Base-by-base conservation (phyloP, 2,113 vertebrate genomes). In the Malurus melanocephalus region DNA sequence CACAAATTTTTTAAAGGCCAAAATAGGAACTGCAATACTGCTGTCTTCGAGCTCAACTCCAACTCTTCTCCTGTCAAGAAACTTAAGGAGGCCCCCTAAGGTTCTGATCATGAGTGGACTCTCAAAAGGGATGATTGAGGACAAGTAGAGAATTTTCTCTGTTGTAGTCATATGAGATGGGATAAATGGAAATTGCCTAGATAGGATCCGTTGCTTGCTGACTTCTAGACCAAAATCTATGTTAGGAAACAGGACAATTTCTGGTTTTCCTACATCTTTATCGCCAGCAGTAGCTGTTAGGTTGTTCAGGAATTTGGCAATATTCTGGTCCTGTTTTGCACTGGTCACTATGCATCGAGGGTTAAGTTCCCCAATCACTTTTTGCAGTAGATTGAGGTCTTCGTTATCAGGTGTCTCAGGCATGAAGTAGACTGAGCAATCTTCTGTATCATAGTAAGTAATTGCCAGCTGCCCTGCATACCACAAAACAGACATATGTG, bases 1-100 rank as follows among this genome's bases (percentile, higher is more conserved):
- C 23, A 98, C 96, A 97, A 99, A 99, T 94, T 98, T 97, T 95
- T 97, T 98, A 91, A 99, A 98, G 80, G 98, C 98, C 65, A 99
- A 93, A 95, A 99, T 98, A 59, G 99, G 99, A 91, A 99, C 98
- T 51, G 94, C 96, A 95, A 98, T 67, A 59, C 88, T 97, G 94
- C 89, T 97, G 90, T 99, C 98, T 97, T 99, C 99, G 21, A 99
- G 97, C 92, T 99, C 98, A 64, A 99, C 97, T 71, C 99, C 98
- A 72, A 99, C 94, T 96, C 99, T 98, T 96, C 98, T 98, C 91
- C 98, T 98, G 95, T 98, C 98, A 90, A 99, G 96, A 95, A 98
- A 99, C 94, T 99, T 99, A 52, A 99, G 94, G 53, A 99, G 96
- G 32, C 98, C 99, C 45, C 99, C 99, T 76, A 99, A 91, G 75